Evolutionary conservation across 2,797 vertebrate species (phyloP), one percentile per base, ranked within the genome.

Genomic region (Myripristis murdjan): DNA sequence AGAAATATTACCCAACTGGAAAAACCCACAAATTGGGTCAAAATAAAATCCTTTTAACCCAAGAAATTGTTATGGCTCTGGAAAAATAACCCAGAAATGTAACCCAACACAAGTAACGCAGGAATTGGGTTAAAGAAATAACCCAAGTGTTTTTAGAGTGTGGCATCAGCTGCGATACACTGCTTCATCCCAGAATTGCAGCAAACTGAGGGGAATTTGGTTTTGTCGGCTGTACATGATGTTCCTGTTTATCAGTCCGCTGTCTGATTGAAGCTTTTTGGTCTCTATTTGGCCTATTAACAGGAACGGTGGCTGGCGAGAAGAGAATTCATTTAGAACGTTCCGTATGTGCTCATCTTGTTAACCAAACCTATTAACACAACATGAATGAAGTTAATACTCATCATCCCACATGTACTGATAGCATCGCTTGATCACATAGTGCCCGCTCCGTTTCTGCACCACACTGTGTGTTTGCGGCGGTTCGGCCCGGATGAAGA

Each of bases 301-400:
- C n/a, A 16, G 4, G 16, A 16, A 44, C 5, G 16, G 3, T n/a
- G 4, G 15, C n/a, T 44, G 3, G n/a, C 18, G 12, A 10, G 20
- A 22, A 22, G 22, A 22, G 14, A 46, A 46, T 46, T 5, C 23
- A 48, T 24, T 31, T 6, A 12, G 26, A 68, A 63, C 46, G 46
- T 3, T 0, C 28, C 35, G 35, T 49, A 11, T 20, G 15, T 33
- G 8, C 39, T 35, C 15, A n/a, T 54, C 9, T 54, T 26, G 53
- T 44, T 43, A 6, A 47, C 48, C 28, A 11, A 43, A 28, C 53
- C 16, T 61, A 53, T 74, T 31, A 6, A 57, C 9, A 28, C 70
- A 63, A 1, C 3, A 70, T 0, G 11, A 55, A 14, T 16, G 20
- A 61, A 15, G 14, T 22, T 70, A 16, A 48, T 12, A 23, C 46